These are phyloP conservation scores for Equus przewalskii DNA, from an alignment of 2,113 vertebrate genomes.

Conservation along the genomic window DNA sequence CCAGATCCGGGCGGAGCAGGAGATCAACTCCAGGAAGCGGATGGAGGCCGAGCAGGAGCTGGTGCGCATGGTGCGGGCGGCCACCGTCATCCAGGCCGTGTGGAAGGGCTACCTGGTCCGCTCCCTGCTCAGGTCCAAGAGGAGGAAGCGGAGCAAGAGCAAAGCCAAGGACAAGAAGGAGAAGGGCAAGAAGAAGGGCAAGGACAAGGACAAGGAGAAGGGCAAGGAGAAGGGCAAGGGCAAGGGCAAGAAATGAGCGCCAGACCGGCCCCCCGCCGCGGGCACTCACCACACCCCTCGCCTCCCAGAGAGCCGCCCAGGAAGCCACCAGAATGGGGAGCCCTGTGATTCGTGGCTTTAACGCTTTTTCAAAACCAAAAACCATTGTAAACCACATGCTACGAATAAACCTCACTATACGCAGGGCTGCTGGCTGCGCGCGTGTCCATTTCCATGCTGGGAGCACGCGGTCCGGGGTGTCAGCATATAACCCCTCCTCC, in stretches of 20 bases:
- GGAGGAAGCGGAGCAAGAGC: constrained; percentile 85
- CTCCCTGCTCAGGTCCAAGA: constrained; percentile 86
- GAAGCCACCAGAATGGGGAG: background rate
- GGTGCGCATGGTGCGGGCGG: constrained; percentile 87
- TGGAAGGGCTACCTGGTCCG: constrained; percentile 94
- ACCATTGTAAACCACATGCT: background rate
- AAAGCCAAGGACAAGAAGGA: constrained; percentile 75
- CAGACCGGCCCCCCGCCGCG: rapidly evolving
- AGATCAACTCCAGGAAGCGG: constrained; percentile 81
- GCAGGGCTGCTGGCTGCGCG: background rate
- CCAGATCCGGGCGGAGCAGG: constrained; percentile 89
- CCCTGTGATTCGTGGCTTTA: rapidly evolving
- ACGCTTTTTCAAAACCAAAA: background rate
- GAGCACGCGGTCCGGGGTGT: background rate
- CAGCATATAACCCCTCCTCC: rapidly evolving
- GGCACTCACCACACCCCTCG: rapidly evolving
- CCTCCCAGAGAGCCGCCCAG: background rate
- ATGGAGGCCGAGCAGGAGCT: constrained; percentile 86
- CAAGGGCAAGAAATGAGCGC: constrained; percentile 58
- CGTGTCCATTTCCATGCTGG: rapidly evolving
- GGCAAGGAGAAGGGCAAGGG: constrained; percentile 15
- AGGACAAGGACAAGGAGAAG: constrained; percentile 75
- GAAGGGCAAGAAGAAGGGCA: background rate
- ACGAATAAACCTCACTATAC: background rate
- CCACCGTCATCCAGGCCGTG: constrained; percentile 90